phyloP scores from a whole-genome alignment of 2,797 vertebrate genomes.

The Silurus lanzhouensis region DNA sequence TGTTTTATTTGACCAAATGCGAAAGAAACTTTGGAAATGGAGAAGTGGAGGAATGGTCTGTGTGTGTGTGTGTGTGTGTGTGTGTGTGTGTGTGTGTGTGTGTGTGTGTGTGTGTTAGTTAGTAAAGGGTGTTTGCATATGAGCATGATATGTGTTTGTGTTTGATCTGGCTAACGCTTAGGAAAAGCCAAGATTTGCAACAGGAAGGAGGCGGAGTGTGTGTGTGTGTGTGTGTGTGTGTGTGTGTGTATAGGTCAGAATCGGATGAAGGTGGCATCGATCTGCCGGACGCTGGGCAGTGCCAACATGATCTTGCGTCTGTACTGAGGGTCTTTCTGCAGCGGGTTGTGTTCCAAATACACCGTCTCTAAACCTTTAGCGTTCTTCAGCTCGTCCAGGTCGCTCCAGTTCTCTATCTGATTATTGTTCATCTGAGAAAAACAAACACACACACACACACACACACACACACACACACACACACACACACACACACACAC shows the following conservation, averaged over 20 bases:
- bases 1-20: background rate
- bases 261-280: constrained; percentile 94
- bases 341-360: constrained; percentile 93
- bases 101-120: background rate
- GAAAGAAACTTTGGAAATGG: background rate
- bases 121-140: constrained; percentile 51
- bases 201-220: background rate
- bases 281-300: constrained; percentile 91
- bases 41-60: background rate
- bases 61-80: constrained; percentile 32
- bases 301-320: constrained; percentile 97
- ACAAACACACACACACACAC: background rate
- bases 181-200: background rate
- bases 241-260: constrained; percentile 77
- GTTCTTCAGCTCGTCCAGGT: constrained; percentile 94
- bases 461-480: background rate
- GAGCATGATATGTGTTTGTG: constrained; percentile 6
- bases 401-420: constrained; percentile 93
- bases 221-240: constrained; percentile 4
- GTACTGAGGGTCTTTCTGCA: constrained; percentile 98
- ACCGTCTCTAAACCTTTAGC: constrained; percentile 91
- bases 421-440: constrained; percentile 94
- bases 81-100: background rate
- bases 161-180: background rate
- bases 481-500: no score